Evolutionary conservation across 2,888 invertebrate species (phyloP).

Genomic region (Cephus spinipes): DNA sequence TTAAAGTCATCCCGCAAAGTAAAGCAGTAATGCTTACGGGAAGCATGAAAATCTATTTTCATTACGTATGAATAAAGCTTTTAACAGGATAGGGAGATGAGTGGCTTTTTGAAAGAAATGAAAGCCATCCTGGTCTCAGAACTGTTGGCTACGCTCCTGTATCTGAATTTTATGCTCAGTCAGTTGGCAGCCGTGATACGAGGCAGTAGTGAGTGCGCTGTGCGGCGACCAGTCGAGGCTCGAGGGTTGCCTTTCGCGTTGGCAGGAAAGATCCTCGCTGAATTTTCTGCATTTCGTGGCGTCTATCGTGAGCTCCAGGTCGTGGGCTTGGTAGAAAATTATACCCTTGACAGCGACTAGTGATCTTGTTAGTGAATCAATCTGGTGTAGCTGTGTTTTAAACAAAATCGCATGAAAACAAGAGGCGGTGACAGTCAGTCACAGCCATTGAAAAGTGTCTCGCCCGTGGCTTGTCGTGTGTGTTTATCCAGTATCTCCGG

Average conservation of each 20-base stretch:
- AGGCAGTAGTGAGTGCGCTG: conserved; percentile 42
- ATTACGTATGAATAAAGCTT: not conserved
- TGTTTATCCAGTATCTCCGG: conserved; percentile 13
- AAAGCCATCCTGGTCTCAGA: not conserved
- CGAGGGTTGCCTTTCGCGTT: conserved; percentile 49
- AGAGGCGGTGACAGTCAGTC: conserved; percentile 39
- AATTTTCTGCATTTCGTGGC: conserved; percentile 11
- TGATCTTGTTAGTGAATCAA: not conserved
- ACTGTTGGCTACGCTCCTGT: conserved; percentile 11
- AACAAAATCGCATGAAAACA: conserved; percentile 36
- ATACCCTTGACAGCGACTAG: not conserved
- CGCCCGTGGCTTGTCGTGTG: conserved; percentile 19
- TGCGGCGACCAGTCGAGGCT: conserved; percentile 49
- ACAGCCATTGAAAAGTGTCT: conserved; percentile 46
- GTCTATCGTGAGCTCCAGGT: conserved; percentile 8
- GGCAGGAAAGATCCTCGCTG: conserved; percentile 18
- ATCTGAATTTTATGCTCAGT: conserved; percentile 32
- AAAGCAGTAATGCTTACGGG: not conserved
- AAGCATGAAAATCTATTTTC: not conserved
- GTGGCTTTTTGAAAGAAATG: not conserved
- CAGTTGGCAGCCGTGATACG: conserved; percentile 42
- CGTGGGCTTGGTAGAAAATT: not conserved
- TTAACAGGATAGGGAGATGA: not conserved
- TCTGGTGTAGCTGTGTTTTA: not conserved
- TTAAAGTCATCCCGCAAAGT: not conserved